phyloP scores from a whole-genome alignment of 2,797 vertebrate species.

The Leptatherina wallacei region DNA sequence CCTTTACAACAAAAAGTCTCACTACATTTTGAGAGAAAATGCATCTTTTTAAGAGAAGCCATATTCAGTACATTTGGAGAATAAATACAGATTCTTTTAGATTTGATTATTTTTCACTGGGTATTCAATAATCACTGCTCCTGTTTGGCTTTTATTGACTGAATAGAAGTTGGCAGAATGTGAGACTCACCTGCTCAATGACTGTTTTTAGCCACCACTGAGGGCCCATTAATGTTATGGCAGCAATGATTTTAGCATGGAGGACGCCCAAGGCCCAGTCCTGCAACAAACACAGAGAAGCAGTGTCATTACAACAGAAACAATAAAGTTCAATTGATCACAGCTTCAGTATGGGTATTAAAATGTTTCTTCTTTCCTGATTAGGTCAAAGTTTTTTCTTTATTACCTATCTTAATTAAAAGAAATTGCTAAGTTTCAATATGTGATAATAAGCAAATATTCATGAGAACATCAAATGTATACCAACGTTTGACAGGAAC shows the following conservation, averaged over 20 bases:
- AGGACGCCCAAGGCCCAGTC: constrained; percentile 98
- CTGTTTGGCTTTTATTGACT: neutral
- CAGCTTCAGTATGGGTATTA: neutral
- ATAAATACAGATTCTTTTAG: neutral
- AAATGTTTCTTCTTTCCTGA: neutral
- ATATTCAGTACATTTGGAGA: neutral
- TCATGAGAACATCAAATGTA: no score
- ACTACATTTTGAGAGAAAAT: neutral
- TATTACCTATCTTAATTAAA: no score
- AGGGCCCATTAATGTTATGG: constrained; percentile 97
- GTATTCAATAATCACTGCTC: neutral
- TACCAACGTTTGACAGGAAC: neutral
- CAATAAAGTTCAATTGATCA: neutral
- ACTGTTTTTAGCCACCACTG: constrained; percentile 99
- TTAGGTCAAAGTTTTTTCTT: neutral
- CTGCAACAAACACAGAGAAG: constrained; percentile 67
- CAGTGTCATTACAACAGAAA: neutral
- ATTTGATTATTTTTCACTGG: neutral
- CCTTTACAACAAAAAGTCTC: no score
- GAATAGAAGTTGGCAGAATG: neutral
- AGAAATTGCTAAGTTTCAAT: no score
- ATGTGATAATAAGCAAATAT: neutral
- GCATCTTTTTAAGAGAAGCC: neutral
- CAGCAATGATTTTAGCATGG: constrained; percentile 98
- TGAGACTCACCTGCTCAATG: constrained; percentile 92